Conservation (phyloP, 2,888 invertebrate genomes). For the Thecophora atra region DNA sequence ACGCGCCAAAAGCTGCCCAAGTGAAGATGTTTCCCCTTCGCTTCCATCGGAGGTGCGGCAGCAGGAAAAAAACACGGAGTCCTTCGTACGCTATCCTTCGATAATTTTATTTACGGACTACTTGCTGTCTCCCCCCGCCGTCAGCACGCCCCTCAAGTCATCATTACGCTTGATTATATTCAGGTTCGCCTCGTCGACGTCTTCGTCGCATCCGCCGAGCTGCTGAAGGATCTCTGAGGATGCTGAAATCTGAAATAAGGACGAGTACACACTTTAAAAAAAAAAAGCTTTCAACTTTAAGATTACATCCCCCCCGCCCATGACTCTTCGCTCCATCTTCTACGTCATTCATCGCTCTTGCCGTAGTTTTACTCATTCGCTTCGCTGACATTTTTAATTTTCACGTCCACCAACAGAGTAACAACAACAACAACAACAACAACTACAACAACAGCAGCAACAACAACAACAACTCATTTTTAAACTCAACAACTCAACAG, state of each 20-base stretch:
- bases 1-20: not conserved
- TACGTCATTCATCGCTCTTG: too few species aligned
- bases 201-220: not conserved
- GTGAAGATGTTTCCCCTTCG: not conserved
- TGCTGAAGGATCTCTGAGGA: not conserved
- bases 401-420: conserved; percentile 38
- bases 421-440: conserved; percentile 1
- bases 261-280: conserved; percentile 14
- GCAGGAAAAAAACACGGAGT: too few species aligned
- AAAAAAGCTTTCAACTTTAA: conserved; percentile 26
- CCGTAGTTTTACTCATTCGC: not conserved
- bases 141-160: not conserved
- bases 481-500: conserved; percentile 2
- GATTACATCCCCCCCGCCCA: too few species aligned
- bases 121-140: not conserved
- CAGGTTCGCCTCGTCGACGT: too few species aligned
- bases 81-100: not conserved
- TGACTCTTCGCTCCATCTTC: too few species aligned
- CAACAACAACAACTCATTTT: conserved; percentile 4
- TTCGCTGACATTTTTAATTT: conserved; percentile 34
- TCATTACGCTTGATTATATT: not conserved
- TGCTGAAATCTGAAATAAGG: not conserved
- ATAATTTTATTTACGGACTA: conserved; percentile 18
- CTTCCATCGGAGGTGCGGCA: too few species aligned
- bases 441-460: not conserved